phyloP scores from a whole-genome alignment of 2,113 vertebrate genomes.

The Corythornis vintsioides region DNA sequence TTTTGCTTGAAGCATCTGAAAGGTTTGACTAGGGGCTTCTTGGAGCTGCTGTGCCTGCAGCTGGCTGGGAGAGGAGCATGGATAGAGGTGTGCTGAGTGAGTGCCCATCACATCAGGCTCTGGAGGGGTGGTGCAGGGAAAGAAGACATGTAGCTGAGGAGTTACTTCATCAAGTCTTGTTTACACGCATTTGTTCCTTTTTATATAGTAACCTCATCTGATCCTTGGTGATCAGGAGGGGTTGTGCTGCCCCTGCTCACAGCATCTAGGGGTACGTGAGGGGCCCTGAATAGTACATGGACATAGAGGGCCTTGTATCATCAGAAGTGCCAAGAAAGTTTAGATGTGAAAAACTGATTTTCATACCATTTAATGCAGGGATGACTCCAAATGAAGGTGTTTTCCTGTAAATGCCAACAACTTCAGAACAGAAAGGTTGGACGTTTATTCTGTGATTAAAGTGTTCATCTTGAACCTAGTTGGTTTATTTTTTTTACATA shows the following conservation, averaged over 20 bases:
- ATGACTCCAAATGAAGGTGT: neutral
- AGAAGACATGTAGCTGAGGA: neutral
- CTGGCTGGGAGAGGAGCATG: neutral
- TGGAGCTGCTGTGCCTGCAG: neutral
- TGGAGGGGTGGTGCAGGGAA: neutral
- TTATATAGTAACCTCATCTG: slow-evolving; percentile 21
- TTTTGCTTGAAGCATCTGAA: neutral
- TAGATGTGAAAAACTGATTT: neutral
- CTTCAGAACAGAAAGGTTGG: slow-evolving; percentile 1
- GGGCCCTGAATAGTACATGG: accelerated
- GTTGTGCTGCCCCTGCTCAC: neutral
- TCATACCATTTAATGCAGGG: neutral
- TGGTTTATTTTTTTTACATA: neutral
- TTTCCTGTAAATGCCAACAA: neutral
- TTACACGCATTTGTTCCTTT: slow-evolving; percentile 11
- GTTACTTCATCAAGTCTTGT: slow-evolving; percentile 52
- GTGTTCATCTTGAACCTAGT: neutral
- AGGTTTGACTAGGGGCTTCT: neutral
- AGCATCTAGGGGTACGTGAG: neutral
- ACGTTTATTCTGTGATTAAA: neutral
- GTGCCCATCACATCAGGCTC: neutral
- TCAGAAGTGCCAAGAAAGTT: neutral
- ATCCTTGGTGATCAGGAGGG: neutral
- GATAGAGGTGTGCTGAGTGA: neutral
- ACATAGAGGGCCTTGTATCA: accelerated